These are phyloP conservation scores for Megaceryle alcyon DNA, from an alignment of 2,797 vertebrate species.

Conservation along the genomic window DNA sequence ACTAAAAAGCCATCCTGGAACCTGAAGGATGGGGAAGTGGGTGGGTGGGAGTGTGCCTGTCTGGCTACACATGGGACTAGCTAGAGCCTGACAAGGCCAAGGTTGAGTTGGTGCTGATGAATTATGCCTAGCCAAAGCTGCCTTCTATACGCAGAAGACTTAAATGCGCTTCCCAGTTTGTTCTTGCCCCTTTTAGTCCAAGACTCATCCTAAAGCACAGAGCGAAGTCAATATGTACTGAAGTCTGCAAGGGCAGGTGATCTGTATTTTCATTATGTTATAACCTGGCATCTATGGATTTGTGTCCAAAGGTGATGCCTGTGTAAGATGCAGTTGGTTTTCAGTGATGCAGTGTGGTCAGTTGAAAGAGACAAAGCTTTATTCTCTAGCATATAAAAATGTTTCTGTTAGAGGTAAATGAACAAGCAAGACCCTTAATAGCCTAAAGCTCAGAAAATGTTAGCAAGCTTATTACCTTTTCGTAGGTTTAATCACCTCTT, in stretches of 20 bases:
- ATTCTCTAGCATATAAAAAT: background rate
- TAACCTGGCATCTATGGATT: background rate
- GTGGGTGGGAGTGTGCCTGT: accelerated
- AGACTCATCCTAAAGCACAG: background rate
- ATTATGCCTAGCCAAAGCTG: background rate
- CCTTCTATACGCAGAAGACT: background rate
- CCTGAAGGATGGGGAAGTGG: background rate
- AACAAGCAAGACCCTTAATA: background rate
- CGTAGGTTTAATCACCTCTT: background rate
- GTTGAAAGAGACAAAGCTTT: background rate
- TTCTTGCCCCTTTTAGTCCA: background rate
- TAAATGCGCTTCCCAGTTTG: background rate
- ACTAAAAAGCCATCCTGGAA: background rate
- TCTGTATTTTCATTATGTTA: background rate
- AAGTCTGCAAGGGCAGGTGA: background rate
- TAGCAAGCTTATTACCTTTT: background rate
- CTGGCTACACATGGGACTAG: background rate
- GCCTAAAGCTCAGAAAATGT: background rate
- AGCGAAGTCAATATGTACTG: background rate
- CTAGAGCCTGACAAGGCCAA: background rate
- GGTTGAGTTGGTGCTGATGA: background rate
- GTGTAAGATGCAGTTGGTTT: background rate
- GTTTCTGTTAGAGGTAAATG: background rate
- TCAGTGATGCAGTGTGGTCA: background rate
- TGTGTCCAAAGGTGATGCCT: background rate